These are phyloP conservation scores for Ceriagrion tenellum DNA, from an alignment of 2,888 invertebrate species.

Conservation along the genomic window DNA sequence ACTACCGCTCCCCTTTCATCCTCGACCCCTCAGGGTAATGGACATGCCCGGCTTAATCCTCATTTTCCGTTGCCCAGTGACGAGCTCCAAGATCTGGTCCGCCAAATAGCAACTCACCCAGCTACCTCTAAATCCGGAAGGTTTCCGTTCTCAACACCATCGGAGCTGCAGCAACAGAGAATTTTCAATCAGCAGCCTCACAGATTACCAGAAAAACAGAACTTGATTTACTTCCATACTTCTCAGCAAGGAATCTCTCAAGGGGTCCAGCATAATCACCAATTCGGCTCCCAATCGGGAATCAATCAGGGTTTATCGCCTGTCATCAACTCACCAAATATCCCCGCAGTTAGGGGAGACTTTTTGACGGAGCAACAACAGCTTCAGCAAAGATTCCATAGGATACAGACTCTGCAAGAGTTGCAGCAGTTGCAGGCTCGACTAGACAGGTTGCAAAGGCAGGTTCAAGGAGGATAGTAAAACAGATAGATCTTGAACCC, in stretches of 20 bases:
- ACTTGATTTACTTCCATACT: slow-evolving; percentile 73
- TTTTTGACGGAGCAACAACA: slow-evolving; percentile 31
- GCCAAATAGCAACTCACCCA: slow-evolving; percentile 74
- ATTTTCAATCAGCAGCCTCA: slow-evolving; percentile 76
- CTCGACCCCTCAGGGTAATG: neutral
- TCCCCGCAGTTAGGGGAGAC: slow-evolving; percentile 77
- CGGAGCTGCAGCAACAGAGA: slow-evolving; percentile 75
- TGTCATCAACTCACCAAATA: slow-evolving; percentile 74
- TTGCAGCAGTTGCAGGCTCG: slow-evolving; percentile 44
- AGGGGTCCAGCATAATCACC: slow-evolving; percentile 76
- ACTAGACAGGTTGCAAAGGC: slow-evolving; percentile 25
- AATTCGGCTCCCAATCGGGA: slow-evolving; percentile 75
- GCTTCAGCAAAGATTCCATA: slow-evolving; percentile 13
- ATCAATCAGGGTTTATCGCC: slow-evolving; percentile 68
- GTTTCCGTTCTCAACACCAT: slow-evolving; percentile 74
- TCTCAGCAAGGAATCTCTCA: slow-evolving; percentile 73
- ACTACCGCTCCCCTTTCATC: slow-evolving; percentile 73
- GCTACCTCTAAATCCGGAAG: slow-evolving; percentile 77
- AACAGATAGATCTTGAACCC: neutral
- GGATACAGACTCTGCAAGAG: slow-evolving; percentile 42
- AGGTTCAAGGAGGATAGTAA: slow-evolving; percentile 14
- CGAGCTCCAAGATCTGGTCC: slow-evolving; percentile 65
- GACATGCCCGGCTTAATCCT: slow-evolving; percentile 34
- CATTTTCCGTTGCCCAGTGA: slow-evolving; percentile 71
- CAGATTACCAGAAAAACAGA: slow-evolving; percentile 75